Percentiles rank a stretch among this genome's conserved stretches.
Evolutionary conservation across 2,888 invertebrate genomes (phyloP).

Genomic region (Papilio demoleus): DNA sequence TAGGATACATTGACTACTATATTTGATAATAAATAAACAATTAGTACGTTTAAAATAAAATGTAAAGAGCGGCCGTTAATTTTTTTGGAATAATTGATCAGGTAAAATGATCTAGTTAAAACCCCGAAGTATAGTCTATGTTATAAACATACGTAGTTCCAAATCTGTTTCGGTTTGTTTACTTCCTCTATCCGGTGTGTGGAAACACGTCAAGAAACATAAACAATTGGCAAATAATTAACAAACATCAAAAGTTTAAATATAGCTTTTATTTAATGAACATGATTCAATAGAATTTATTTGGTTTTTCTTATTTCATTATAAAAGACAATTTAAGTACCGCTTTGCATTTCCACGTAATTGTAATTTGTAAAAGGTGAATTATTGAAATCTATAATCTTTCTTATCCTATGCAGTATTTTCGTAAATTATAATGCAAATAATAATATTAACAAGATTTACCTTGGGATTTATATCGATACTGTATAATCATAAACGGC

Average conservation of each 20-base stretch:
- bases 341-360: neutral
- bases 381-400: neutral
- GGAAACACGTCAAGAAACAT: neutral
- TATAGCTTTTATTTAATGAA: too few relatives aligned
- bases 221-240: neutral
- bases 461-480: neutral
- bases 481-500: neutral
- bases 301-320: too few relatives aligned
- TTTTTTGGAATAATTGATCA: too few relatives aligned
- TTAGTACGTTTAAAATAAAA: neutral
- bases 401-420: neutral
- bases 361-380: neutral
- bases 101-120: too few relatives aligned
- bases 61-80: too few relatives aligned
- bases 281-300: too few relatives aligned
- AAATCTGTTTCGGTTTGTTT: neutral
- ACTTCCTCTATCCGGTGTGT: neutral
- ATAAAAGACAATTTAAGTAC: too few relatives aligned
- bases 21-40: slow-evolving; percentile 8
- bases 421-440: neutral
- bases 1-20: neutral
- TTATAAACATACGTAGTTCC: neutral
- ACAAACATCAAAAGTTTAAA: too few relatives aligned
- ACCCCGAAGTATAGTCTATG: too few relatives aligned
- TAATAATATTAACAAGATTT: neutral